A percentile compares a stretch with the other conserved stretches of the same genome.
Evolutionary conservation across 2,888 invertebrate species (phyloP).

Genomic region (Panopea generosa): DNA sequence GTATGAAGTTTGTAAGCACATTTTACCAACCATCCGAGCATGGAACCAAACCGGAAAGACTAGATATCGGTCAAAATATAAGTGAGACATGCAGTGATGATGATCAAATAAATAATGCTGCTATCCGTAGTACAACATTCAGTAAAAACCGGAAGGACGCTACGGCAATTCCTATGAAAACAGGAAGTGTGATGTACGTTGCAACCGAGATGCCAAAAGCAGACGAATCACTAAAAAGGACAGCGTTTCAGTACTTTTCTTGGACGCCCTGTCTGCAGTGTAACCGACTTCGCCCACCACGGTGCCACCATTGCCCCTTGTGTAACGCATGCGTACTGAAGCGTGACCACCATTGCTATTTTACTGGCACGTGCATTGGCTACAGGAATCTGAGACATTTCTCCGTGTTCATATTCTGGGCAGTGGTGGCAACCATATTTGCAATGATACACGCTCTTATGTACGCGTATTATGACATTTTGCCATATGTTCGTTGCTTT

Average conservation of each 20-base stretch:
- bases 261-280: constrained; percentile 82
- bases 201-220: constrained; percentile 47
- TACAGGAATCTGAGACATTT: constrained; percentile 81
- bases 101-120: background rate
- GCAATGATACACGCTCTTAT: constrained; percentile 63
- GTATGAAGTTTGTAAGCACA: constrained; percentile 74
- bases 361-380: constrained; percentile 81
- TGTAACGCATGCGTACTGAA: constrained; percentile 81
- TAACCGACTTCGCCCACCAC: constrained; percentile 76
- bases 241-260: constrained; percentile 81
- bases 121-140: background rate
- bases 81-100: constrained; percentile 9
- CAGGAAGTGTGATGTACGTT: constrained; percentile 49
- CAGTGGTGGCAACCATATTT: constrained; percentile 67
- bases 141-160: constrained; percentile 33
- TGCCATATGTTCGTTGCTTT: constrained; percentile 54
- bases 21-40: constrained; percentile 67
- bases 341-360: constrained; percentile 83
- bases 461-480: constrained; percentile 37
- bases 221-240: constrained; percentile 34
- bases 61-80: constrained; percentile 39
- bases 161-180: constrained; percentile 13
- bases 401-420: constrained; percentile 78
- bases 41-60: constrained; percentile 50
- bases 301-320: constrained; percentile 82